Percentiles rank a stretch among this genome's conserved stretches.
Evolutionary conservation across 2,888 invertebrate species (phyloP).

Genomic region (Ennomos fuscantarius): DNA sequence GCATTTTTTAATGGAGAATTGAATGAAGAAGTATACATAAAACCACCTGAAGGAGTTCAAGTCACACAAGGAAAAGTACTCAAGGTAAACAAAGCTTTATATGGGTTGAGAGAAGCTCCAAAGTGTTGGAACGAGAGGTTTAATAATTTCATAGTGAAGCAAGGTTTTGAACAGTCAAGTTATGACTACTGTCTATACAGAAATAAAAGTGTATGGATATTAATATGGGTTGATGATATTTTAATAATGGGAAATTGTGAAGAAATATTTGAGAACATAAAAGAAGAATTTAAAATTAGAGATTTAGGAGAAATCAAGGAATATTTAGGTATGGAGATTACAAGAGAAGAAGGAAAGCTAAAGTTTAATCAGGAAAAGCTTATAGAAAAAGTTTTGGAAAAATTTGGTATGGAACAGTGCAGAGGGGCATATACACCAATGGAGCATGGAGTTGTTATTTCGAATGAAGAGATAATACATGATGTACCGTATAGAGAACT

Average conservation of each 20-base stretch:
- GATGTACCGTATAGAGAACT: neutral
- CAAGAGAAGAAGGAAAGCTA: neutral
- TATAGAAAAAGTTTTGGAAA: neutral
- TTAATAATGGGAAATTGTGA: slow-evolving; percentile 8
- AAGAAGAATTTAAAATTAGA: slow-evolving; percentile 21
- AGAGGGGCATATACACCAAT: neutral
- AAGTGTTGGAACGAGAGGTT: neutral
- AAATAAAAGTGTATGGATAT: neutral
- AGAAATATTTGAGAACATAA: slow-evolving; percentile 7
- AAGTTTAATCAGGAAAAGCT: neutral
- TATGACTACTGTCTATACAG: slow-evolving; percentile 27
- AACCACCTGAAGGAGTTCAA: neutral
- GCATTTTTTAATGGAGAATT: too few relatives aligned
- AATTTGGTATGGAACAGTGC: neutral
- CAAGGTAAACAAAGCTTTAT: slow-evolving; percentile 3
- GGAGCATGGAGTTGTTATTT: neutral
- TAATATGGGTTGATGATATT: slow-evolving; percentile 1
- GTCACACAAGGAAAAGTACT: slow-evolving; percentile 22
- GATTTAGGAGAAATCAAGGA: slow-evolving; percentile 5
- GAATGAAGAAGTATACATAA: slow-evolving; percentile 14
- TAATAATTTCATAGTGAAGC: neutral
- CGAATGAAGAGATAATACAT: neutral
- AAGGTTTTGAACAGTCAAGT: slow-evolving; percentile 4
- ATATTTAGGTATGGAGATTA: slow-evolving; percentile 17
- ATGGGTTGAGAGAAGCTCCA: neutral